Conservation (phyloP, 1,140 invertebrate genomes). For the Cotesia typhae region DNA sequence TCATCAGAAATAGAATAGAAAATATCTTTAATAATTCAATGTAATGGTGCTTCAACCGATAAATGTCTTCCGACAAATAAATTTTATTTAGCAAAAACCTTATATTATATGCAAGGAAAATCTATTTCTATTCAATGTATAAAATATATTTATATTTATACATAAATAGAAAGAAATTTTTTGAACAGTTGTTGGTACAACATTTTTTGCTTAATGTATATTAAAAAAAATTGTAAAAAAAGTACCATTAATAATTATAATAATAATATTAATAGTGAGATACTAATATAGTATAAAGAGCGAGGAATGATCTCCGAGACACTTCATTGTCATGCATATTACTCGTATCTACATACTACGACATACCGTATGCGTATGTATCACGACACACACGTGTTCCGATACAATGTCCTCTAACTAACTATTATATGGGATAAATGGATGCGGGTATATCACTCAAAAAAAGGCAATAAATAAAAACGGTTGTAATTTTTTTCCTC, state of each 20-base stretch:
- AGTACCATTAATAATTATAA: no score
- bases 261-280: constrained; percentile 6
- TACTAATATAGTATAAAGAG: constrained; percentile 45
- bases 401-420: constrained; percentile 61
- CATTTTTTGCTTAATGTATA: no score
- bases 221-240: neutral
- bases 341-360: no score
- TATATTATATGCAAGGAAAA: no score
- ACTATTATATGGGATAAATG: constrained; percentile 52
- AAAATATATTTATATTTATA: neutral
- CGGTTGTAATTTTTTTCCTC: constrained; percentile 46
- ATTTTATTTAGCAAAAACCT: no score
- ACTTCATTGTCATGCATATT: constrained; percentile 50
- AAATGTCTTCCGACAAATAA: neutral
- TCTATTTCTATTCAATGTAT: neutral
- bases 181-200: no score
- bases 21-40: no score
- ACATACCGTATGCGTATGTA: constrained; percentile 43
- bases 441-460: constrained; percentile 29
- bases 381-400: constrained; percentile 44
- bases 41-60: no score
- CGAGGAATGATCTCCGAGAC: constrained; percentile 39
- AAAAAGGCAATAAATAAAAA: constrained; percentile 34
- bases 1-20: no score
- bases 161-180: no score